These are phyloP conservation scores for Contarinia nasturtii DNA, from an alignment of 1,140 invertebrate species.

Conservation along the genomic window DNA sequence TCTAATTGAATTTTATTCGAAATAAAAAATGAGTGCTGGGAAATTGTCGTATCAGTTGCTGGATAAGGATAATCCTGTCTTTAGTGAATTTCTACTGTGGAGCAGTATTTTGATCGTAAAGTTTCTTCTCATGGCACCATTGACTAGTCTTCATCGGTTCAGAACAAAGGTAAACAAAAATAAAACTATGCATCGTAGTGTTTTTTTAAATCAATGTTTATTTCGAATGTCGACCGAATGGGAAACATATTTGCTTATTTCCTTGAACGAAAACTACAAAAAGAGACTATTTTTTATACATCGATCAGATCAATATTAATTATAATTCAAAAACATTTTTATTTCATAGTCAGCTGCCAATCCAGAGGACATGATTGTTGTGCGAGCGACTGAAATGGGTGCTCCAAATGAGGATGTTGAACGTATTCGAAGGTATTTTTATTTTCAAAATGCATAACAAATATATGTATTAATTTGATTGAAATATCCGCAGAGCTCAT, in stretches of 20 bases:
- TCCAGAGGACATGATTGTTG: constrained; percentile 28
- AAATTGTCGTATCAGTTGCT: neutral
- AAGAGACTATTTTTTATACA: too few relatives aligned
- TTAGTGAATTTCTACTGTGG: neutral
- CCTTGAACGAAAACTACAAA: too few relatives aligned
- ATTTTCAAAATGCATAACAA: neutral
- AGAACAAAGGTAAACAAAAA: neutral
- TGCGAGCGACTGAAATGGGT: constrained; percentile 24
- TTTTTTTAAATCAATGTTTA: too few relatives aligned
- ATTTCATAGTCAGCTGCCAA: constrained; percentile 33
- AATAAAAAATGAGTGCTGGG: too few relatives aligned
- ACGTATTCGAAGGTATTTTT: constrained; percentile 28
- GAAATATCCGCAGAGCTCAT: neutral
- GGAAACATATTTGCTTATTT: too few relatives aligned
- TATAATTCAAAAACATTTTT: too few relatives aligned
- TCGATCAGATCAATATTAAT: too few relatives aligned
- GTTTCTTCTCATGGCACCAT: neutral
- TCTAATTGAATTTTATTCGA: too few relatives aligned
- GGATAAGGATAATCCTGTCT: neutral
- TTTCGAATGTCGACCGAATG: too few relatives aligned
- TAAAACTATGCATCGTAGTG: too few relatives aligned
- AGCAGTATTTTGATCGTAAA: neutral
- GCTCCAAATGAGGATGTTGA: constrained; percentile 34
- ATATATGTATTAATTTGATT: neutral
- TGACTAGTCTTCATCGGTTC: neutral